Conservation (phyloP, 2,888 invertebrate species). For the Lasioglossum marginatum region DNA sequence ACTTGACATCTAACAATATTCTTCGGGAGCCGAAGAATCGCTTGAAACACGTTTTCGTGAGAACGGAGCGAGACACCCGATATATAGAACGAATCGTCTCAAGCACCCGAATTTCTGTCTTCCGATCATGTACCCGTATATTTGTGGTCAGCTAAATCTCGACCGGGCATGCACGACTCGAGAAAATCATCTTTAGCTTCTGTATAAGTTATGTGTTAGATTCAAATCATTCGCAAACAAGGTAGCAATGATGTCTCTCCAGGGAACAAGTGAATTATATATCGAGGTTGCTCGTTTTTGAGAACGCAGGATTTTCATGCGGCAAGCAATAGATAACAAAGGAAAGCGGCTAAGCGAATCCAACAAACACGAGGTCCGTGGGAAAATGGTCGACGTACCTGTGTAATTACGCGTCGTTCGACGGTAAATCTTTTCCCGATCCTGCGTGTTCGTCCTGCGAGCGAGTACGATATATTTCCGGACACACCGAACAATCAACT, state of each 20-base stretch:
- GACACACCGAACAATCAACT: slow-evolving; percentile 49
- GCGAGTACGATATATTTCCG: neutral
- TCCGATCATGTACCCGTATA: slow-evolving; percentile 19
- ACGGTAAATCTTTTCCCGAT: slow-evolving; percentile 30
- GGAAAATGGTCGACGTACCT: slow-evolving; percentile 54
- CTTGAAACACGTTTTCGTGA: neutral
- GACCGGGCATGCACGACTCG: neutral
- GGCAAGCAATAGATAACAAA: slow-evolving; percentile 56
- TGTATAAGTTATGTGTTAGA: neutral
- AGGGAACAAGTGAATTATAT: neutral
- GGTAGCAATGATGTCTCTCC: neutral
- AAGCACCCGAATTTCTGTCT: neutral
- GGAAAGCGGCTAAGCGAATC: slow-evolving; percentile 64
- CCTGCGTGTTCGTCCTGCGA: neutral
- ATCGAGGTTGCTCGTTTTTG: neutral
- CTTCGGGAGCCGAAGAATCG: neutral
- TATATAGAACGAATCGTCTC: neutral
- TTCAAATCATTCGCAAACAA: neutral
- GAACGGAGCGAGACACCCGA: neutral
- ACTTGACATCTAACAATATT: neutral
- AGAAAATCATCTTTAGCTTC: neutral
- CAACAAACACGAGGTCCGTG: slow-evolving; percentile 66
- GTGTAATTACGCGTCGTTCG: slow-evolving; percentile 62
- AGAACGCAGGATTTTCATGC: neutral
- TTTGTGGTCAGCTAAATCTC: slow-evolving; percentile 40